Base-by-base conservation (phyloP, 2,888 invertebrate genomes). In the Apeira syringaria region DNA sequence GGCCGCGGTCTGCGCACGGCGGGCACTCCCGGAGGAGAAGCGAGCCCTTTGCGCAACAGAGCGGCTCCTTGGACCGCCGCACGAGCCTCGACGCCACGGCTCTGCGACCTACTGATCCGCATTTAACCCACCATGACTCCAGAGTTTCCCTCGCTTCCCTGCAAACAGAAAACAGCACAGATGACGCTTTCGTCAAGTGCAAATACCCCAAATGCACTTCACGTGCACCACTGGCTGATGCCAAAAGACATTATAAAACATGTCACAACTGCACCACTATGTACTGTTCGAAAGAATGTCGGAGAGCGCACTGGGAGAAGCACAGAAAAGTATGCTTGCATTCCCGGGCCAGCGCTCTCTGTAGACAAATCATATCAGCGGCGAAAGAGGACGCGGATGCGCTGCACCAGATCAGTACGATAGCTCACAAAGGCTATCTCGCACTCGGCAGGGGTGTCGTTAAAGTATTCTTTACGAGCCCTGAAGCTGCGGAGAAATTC, bases 201-300 rank as follows among this genome's bases (percentile, higher is more conserved):
- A 94, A 96, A 56, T 95, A 95, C 83, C 94, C 95, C 56, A 95
- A 95, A 75, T 97, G 97, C 85, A 91, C 92, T 59, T 93, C 94
- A 42, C 92, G 93, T 43, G 92, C 95, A 31, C 92, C 92, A 1
- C 79, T 95, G 41, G 90, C 92, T 45, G 95, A 96, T 60, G 98
- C 98, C 47, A 94, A 95, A 58, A 91, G 93, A 60, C 92, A 92
- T 63, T 98, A 94, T 91, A 98, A 98, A 80, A 96, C 95, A 61
- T 98, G 97, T 82, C 98, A 98, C 89, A 98, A 98, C 80, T 99
- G 99, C 89, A 95, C 96, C 59, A 97, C 97, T 69, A 94, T 96
- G 68, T 99, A 99, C 85, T 99, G 99, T 86, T 96, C 97, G 48
- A 92, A 96, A 47, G 94, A 96, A 66, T 99, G 98, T 78, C 93